Conservation (phyloP, 2,797 vertebrate species). For the Carcharodon carcharias region DNA sequence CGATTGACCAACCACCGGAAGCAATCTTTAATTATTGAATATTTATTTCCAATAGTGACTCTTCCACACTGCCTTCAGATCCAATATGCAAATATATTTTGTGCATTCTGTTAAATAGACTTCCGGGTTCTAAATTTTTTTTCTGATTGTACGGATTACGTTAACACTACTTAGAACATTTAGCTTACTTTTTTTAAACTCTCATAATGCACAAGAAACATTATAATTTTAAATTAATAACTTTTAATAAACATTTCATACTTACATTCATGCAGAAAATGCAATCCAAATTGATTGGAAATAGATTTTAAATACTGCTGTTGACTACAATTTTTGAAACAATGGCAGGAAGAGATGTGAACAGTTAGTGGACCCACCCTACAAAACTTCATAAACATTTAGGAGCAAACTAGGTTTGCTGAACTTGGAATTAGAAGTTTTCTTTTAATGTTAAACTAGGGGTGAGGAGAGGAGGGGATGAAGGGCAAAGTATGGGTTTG, state of each 20-base stretch:
- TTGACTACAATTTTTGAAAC: constrained; percentile 23
- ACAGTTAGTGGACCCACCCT: background rate
- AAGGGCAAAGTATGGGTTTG: background rate
- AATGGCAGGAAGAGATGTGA: constrained; percentile 8
- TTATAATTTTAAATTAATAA: background rate
- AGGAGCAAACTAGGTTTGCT: background rate
- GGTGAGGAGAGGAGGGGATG: background rate
- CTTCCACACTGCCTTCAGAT: no score
- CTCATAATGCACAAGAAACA: background rate
- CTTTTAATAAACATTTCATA: background rate
- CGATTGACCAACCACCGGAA: no score
- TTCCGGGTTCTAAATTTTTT: background rate
- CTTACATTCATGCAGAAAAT: background rate
- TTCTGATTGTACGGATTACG: background rate
- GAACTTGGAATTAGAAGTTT: background rate
- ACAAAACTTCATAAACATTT: constrained; percentile 7
- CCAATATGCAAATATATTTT: background rate
- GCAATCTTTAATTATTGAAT: no score
- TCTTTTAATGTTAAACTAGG: background rate
- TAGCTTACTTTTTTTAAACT: no score
- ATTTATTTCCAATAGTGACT: no score
- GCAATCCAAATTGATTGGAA: background rate
- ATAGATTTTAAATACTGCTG: background rate
- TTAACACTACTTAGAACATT: background rate
- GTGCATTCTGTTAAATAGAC: background rate